Evolutionary conservation across 2,797 vertebrate species (phyloP), one percentile per base, ranked within the genome.

Genomic region (Acropternis orthonyx): DNA sequence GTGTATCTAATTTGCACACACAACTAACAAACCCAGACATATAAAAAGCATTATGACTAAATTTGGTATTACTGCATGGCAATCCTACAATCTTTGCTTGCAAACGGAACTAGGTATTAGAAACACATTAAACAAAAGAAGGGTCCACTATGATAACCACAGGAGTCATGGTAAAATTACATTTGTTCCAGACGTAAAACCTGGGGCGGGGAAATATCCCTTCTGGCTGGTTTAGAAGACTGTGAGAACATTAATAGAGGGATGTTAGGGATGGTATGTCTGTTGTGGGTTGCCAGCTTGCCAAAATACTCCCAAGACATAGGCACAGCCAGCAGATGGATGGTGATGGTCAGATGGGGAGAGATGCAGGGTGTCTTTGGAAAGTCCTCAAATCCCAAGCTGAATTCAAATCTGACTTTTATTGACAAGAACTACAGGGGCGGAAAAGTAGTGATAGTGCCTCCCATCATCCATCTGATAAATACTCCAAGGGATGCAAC

Each of bases 321-420:
- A n/a, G 76, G 12, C 0, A 0, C 12, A 67, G 52, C 10, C 43
- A 1, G 4, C 11, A 59, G 59, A 44, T 14, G 18, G 44, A 32
- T 67, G 26, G 16, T 30, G 34, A 55, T 44, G 65, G 14, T 12
- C 48, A 54, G 28, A 78, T 16, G 21, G 48, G 32, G 19, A 88
- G 19, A 83, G 90, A 67, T 36, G 16, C 43, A 85, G 28, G 12
- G 24, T 69, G 12, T 62, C 24, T 10, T 16, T 24, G 23, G 17
- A 68, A 63, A 84, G 49, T 32, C 36, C 44, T 80, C 67, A 74
- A 24, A 73, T 14, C 37, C 65, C 56, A 67, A 44, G 3, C 4
- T 9, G 2, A 76, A 63, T 46, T 89, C n/a, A 85, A 85, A 68
- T n/a, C 44, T 73, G 39, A 65, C 20, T 82, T 71, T 81, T 48